Conservation (phyloP, 2,888 invertebrate genomes). For the Leucoptera coffeella region DNA sequence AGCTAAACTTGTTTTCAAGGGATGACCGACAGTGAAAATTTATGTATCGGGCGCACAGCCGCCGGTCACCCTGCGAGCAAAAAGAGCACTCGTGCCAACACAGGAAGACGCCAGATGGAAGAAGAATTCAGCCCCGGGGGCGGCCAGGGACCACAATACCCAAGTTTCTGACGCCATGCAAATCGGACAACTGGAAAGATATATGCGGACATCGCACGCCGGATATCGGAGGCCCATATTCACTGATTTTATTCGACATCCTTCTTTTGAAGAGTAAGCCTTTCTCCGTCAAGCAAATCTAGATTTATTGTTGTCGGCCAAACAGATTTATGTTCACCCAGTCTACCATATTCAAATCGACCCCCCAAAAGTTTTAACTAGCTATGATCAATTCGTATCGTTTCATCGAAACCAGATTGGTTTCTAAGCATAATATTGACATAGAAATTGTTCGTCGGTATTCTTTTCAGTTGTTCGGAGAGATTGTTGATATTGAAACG, state of each 20-base stretch:
- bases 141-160: slow-evolving; percentile 53
- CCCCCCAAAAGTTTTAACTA: no score
- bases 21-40: slow-evolving; percentile 52
- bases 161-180: slow-evolving; percentile 48
- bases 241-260: slow-evolving; percentile 19
- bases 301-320: slow-evolving; percentile 16
- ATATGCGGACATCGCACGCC: slow-evolving; percentile 19
- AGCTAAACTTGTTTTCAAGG: slow-evolving; percentile 54
- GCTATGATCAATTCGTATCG: slow-evolving; percentile 35
- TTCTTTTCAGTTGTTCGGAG: slow-evolving; percentile 13
- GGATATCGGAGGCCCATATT: slow-evolving; percentile 21
- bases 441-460: slow-evolving; percentile 19
- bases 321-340: slow-evolving; percentile 20
- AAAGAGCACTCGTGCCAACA: slow-evolving; percentile 40
- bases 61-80: slow-evolving; percentile 31
- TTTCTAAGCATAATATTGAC: no score
- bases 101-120: slow-evolving; percentile 48
- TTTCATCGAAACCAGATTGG: slow-evolving; percentile 24
- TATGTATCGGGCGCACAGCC: slow-evolving; percentile 48
- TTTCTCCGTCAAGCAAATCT: slow-evolving; percentile 12
- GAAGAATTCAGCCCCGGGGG: slow-evolving; percentile 48
- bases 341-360: no score
- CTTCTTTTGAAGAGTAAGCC: not conserved
- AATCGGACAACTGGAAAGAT: slow-evolving; percentile 36
- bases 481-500: slow-evolving; percentile 22